Conservation (phyloP, 1,140 invertebrate genomes). For the Gonioctena quinquepunctata region DNA sequence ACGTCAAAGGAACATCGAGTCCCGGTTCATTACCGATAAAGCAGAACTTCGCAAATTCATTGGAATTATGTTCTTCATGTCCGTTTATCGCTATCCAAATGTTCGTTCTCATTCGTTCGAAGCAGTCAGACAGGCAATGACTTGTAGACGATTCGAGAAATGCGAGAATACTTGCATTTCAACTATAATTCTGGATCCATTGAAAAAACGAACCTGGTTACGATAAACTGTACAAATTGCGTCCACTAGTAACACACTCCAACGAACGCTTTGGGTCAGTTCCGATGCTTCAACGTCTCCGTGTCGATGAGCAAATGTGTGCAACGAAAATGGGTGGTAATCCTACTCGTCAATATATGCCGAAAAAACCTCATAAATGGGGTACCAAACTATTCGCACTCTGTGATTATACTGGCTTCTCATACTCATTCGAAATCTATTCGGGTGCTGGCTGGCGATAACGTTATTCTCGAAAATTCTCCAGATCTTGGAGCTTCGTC, state of each 20-base stretch:
- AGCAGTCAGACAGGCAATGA: too few relatives aligned
- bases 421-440: slow-evolving; percentile 31
- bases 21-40: too few relatives aligned
- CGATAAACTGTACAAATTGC: neutral
- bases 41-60: too few relatives aligned
- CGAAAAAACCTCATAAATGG: slow-evolving; percentile 54
- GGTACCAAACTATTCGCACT: slow-evolving; percentile 48
- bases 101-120: too few relatives aligned
- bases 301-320: slow-evolving; percentile 37
- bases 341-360: slow-evolving; percentile 33
- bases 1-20: too few relatives aligned
- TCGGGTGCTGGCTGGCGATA: too few relatives aligned
- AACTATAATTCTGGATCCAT: neutral
- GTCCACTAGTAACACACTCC: neutral
- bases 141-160: too few relatives aligned
- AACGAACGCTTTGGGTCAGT: neutral
- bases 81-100: too few relatives aligned
- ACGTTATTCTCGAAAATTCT: too few relatives aligned
- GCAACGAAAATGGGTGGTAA: slow-evolving; percentile 36
- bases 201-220: too few relatives aligned
- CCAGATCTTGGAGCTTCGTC: slow-evolving; percentile 13
- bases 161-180: slow-evolving; percentile 5
- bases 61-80: too few relatives aligned
- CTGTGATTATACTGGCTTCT: slow-evolving; percentile 26
- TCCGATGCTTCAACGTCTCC: slow-evolving; percentile 23